Evolutionary conservation across 1,140 invertebrate species (phyloP).

Genomic region (Drosophila cardini): DNA sequence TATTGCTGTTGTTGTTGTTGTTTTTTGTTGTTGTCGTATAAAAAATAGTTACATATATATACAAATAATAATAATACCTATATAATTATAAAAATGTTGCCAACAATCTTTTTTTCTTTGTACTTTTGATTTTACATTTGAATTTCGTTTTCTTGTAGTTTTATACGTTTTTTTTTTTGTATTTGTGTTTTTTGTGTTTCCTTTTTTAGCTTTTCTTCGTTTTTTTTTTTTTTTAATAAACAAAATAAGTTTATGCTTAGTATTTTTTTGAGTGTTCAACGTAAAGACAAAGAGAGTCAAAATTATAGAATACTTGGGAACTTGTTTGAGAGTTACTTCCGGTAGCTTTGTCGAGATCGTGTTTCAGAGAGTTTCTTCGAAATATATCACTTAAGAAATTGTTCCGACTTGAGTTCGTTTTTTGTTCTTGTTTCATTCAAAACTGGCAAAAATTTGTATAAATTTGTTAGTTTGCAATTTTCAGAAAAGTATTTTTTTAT

Average conservation of each 20-base stretch:
- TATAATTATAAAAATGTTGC: constrained; percentile 82
- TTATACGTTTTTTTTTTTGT: constrained; percentile 38
- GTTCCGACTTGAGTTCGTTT: constrained; percentile 23
- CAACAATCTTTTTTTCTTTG: constrained; percentile 81
- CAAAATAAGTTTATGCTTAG: constrained; percentile 54
- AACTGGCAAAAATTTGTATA: constrained; percentile 59
- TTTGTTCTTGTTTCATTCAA: constrained; percentile 18
- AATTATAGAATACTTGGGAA: constrained; percentile 63
- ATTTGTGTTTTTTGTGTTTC: constrained; percentile 30
- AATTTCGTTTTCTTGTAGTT: constrained; percentile 61
- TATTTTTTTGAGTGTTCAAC: constrained; percentile 42
- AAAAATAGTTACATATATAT: constrained; percentile 80
- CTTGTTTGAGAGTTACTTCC: constrained; percentile 66
- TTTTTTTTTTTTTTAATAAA: constrained; percentile 32
- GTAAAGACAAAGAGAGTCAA: constrained; percentile 69
- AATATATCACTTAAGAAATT: constrained; percentile 65
- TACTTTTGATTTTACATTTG: constrained; percentile 81
- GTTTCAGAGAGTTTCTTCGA: constrained; percentile 49
- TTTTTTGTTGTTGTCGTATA: constrained; percentile 73
- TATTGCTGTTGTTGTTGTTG: constrained; percentile 61
- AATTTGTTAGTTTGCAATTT: constrained; percentile 27
- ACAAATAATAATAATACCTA: constrained; percentile 81
- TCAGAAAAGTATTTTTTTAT: constrained; percentile 49
- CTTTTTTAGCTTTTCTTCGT: constrained; percentile 33
- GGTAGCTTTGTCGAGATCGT: constrained; percentile 65